Evolutionary conservation across 2,797 vertebrate genomes (phyloP).

Genomic region (Pygocentrus nattereri): DNA sequence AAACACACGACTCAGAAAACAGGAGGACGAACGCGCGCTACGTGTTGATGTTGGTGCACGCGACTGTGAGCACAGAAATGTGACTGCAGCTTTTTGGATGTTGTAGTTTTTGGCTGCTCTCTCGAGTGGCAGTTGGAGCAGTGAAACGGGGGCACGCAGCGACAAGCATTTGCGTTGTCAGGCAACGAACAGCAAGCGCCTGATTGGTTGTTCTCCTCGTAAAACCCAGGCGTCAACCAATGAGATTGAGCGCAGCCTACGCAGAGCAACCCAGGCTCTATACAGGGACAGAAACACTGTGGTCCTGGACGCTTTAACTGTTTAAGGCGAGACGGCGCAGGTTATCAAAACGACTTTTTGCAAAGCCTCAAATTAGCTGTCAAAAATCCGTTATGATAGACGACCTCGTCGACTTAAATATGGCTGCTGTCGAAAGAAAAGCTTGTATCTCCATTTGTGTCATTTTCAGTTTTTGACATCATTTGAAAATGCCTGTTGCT

Average conservation of each 20-base stretch:
- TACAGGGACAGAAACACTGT: too few species aligned
- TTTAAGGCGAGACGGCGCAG: too few species aligned
- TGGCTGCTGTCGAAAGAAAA: too few species aligned
- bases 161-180: conserved; percentile 72
- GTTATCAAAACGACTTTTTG: too few species aligned
- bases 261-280: neutral
- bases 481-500: too few species aligned
- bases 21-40: neutral
- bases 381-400: too few species aligned
- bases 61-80: neutral
- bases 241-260: neutral
- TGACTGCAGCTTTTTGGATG: neutral
- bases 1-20: neutral
- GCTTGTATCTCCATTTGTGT: too few species aligned
- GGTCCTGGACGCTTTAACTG: too few species aligned
- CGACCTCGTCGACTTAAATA: too few species aligned
- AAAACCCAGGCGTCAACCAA: conserved; percentile 24
- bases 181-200: conserved; percentile 70
- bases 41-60: neutral
- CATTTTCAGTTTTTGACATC: too few species aligned
- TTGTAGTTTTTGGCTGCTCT: neutral
- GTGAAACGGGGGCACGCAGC: conserved; percentile 34
- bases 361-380: too few species aligned
- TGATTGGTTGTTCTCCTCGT: conserved; percentile 48
- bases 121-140: neutral